A percentile compares a stretch with the other conserved stretches of the same genome.
These are phyloP conservation scores for Centrocercus urophasianus DNA, from an alignment of 2,113 vertebrate genomes.

Conservation along the genomic window DNA sequence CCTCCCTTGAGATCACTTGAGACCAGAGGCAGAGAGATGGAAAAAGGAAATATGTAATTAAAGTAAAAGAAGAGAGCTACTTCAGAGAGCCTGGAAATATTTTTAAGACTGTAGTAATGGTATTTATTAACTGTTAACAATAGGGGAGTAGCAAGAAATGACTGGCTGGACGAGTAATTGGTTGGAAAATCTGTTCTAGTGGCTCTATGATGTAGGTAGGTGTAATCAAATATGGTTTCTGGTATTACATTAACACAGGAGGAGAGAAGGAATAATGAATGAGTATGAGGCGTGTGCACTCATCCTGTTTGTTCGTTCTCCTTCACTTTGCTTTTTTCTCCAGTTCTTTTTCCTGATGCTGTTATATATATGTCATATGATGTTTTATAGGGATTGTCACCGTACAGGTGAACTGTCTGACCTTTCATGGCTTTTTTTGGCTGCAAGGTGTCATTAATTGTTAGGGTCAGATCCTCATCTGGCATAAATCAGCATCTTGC, in stretches of 20 bases:
- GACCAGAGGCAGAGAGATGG: not conserved
- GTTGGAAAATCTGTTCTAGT: not conserved
- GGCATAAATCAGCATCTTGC: not conserved
- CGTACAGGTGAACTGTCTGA: not conserved
- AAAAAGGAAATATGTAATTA: not conserved
- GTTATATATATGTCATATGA: not conserved
- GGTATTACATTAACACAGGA: not conserved
- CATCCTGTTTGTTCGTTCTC: not conserved
- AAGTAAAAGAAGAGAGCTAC: not conserved
- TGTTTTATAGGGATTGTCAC: not conserved
- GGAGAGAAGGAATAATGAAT: not conserved
- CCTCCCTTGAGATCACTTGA: not conserved
- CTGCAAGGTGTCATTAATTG: conserved; percentile 16
- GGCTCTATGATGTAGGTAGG: not conserved
- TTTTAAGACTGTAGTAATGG: not conserved
- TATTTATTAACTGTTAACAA: not conserved
- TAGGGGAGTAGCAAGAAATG: not conserved
- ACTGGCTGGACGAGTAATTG: not conserved
- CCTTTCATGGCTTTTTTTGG: not conserved
- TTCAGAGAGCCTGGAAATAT: not conserved
- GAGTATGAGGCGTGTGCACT: not conserved
- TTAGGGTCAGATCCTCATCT: not conserved
- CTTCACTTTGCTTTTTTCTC: not conserved
- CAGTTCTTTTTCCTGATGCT: not conserved
- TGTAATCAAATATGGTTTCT: not conserved